These are phyloP conservation scores for Drosophila sp. DNA, from an alignment of 1,140 invertebrate genomes.

Conservation along the genomic window DNA sequence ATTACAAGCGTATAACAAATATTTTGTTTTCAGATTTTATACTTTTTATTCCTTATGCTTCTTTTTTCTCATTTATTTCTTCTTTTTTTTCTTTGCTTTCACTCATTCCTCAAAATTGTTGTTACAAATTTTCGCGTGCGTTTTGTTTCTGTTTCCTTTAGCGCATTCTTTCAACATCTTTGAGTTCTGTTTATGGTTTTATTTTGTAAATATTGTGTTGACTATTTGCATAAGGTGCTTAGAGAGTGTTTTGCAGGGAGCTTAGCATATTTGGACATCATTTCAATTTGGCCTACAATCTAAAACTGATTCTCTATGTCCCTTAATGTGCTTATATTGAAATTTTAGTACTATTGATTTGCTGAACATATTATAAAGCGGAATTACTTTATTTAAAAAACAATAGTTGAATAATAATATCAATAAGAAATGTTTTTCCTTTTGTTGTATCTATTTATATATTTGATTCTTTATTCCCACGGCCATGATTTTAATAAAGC, in stretches of 20 bases:
- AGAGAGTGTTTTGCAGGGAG: slow-evolving; percentile 62
- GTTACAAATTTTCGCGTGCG: slow-evolving; percentile 46
- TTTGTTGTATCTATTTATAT: no score
- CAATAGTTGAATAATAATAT: no score
- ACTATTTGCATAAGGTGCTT: slow-evolving; percentile 77
- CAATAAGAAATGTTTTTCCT: neutral
- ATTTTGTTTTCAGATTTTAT: slow-evolving; percentile 76
- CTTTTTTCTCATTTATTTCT: slow-evolving; percentile 5
- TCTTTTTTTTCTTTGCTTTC: neutral
- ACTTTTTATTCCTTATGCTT: slow-evolving; percentile 12
- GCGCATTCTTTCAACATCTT: neutral
- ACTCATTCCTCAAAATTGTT: neutral
- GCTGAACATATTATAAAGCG: no score
- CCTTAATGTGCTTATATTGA: no score
- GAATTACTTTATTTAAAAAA: no score
- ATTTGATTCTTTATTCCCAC: slow-evolving; percentile 44
- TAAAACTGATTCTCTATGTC: slow-evolving; percentile 31
- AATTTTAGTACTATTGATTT: neutral
- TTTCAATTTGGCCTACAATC: slow-evolving; percentile 17
- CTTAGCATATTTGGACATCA: slow-evolving; percentile 62
- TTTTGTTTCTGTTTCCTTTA: slow-evolving; percentile 26
- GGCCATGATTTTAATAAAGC: slow-evolving; percentile 49
- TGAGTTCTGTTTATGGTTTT: slow-evolving; percentile 14
- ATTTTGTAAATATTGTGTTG: slow-evolving; percentile 40
- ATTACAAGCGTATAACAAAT: slow-evolving; percentile 82